Conservation (phyloP, 1,140 invertebrate species). For the Melanaphis sacchari region DNA sequence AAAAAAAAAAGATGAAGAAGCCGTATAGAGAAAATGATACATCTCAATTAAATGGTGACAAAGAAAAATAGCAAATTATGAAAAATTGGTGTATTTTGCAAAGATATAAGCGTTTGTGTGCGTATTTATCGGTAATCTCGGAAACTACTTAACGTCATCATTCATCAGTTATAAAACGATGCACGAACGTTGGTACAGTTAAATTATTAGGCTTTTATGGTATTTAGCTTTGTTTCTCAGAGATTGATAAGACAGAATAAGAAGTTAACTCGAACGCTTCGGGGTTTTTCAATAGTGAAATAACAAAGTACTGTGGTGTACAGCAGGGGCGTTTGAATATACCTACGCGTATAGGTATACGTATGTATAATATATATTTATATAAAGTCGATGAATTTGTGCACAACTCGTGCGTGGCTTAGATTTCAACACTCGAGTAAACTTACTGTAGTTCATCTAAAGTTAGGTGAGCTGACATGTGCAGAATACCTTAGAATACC, state of each 20-base stretch:
- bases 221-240: background rate
- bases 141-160: slow-evolving; percentile 26
- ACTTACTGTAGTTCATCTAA: slow-evolving; percentile 48
- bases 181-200: background rate
- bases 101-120: background rate
- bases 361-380: background rate
- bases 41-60: background rate
- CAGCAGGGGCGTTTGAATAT: no score
- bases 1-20: background rate
- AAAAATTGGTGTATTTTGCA: background rate
- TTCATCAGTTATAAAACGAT: background rate
- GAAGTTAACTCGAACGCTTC: background rate
- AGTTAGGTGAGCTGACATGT: slow-evolving; percentile 49
- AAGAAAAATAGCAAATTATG: background rate
- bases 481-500: slow-evolving; percentile 31
- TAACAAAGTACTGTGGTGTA: background rate
- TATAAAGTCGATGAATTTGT: slow-evolving; percentile 45
- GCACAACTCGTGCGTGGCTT: slow-evolving; percentile 45
- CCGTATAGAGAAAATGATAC: background rate
- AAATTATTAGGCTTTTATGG: background rate
- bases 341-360: background rate
- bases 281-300: background rate
- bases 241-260: slow-evolving; percentile 2
- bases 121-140: background rate
- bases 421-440: slow-evolving; percentile 54